phyloP scores from a whole-genome alignment of 2,797 vertebrate species.

The Hippocampus kuda region DNA sequence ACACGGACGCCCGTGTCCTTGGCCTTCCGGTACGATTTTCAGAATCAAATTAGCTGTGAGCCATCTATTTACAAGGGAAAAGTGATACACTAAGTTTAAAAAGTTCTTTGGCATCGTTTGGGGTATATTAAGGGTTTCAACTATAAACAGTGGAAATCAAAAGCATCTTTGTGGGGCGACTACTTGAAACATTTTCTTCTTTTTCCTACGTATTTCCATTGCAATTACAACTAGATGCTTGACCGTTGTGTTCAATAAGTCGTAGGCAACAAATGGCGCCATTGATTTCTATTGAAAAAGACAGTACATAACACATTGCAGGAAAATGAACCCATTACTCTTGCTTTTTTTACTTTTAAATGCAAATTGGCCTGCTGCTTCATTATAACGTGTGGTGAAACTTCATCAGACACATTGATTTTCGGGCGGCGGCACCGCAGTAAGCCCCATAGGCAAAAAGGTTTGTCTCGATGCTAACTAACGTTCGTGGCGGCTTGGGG shows the following conservation, averaged over 20 bases:
- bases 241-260: background rate
- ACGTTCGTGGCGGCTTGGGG: slow-evolving; percentile 52
- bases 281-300: slow-evolving; percentile 6
- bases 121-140: no score
- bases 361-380: slow-evolving; percentile 64
- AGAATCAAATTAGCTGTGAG: no score
- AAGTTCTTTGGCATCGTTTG: no score
- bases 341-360: slow-evolving; percentile 64
- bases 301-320: slow-evolving; percentile 51
- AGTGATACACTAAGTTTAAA: no score
- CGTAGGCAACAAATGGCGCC: slow-evolving; percentile 27
- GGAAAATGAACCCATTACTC: slow-evolving; percentile 57
- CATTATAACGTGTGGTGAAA: slow-evolving; percentile 68
- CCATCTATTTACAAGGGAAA: no score
- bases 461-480: slow-evolving; percentile 71
- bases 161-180: no score
- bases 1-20: no score
- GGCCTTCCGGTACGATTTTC: no score
- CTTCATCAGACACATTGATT: slow-evolving; percentile 67
- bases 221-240: no score
- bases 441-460: slow-evolving; percentile 69
- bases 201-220: no score
- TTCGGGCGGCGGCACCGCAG: slow-evolving; percentile 53
- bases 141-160: no score
- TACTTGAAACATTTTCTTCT: no score